These are phyloP conservation scores for Bombus pyrosoma DNA, from an alignment of 1,140 invertebrate species.

Conservation along the genomic window DNA sequence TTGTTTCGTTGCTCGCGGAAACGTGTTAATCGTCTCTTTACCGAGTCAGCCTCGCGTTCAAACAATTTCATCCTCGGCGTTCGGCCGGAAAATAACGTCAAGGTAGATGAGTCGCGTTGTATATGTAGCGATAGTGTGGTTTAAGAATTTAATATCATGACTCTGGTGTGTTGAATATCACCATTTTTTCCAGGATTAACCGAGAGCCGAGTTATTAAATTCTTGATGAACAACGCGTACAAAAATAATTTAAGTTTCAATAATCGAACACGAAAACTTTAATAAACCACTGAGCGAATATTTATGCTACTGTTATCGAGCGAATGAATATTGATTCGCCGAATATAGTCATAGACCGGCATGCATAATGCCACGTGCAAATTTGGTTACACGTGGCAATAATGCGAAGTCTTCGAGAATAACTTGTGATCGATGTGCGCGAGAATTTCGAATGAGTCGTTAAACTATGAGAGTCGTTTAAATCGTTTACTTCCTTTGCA, in stretches of 20 bases:
- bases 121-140: not conserved
- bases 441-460: no score
- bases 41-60: not conserved
- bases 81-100: not conserved
- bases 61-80: constrained; percentile 2
- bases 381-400: no score
- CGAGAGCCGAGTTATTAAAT: not conserved
- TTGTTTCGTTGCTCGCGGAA: constrained; percentile 24
- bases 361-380: no score
- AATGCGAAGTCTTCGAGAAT: no score
- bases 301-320: not conserved
- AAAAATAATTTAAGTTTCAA: not conserved
- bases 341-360: no score
- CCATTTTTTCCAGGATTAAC: not conserved
- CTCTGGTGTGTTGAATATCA: not conserved
- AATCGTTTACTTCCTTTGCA: no score
- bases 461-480: no score
- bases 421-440: no score
- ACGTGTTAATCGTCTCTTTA: constrained; percentile 51
- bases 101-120: not conserved
- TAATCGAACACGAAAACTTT: not conserved
- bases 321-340: no score
- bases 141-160: constrained; percentile 10
- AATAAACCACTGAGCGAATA: not conserved
- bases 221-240: not conserved